phyloP scores from a whole-genome alignment of 2,113 vertebrate species.

The Salvelinus namaycush region DNA sequence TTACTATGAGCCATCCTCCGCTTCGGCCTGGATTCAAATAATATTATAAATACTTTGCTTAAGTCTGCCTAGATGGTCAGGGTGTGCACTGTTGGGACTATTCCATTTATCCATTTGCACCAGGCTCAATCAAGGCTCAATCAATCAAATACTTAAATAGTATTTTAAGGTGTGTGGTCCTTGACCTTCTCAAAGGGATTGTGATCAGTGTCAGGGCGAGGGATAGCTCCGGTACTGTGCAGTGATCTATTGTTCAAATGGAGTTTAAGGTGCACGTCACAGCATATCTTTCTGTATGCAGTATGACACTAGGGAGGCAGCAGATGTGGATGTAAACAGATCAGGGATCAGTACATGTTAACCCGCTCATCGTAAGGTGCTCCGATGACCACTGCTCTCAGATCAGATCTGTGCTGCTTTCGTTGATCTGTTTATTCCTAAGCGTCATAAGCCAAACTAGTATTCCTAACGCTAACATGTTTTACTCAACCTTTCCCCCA shows the following conservation, averaged over 20 bases:
- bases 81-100: no score
- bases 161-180: neutral
- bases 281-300: neutral
- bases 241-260: neutral
- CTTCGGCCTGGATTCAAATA: no score
- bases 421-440: slow-evolving; percentile 4
- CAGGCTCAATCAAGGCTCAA: no score
- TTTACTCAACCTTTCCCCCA: no score
- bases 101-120: no score
- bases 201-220: neutral
- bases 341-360: neutral
- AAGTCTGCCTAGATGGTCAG: no score
- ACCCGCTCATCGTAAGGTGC: neutral
- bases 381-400: neutral
- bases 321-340: no score
- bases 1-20: no score
- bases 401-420: neutral
- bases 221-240: neutral
- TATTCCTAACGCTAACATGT: neutral
- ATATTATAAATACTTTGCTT: no score
- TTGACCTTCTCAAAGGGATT: neutral
- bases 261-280: neutral
- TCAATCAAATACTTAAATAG: no score
- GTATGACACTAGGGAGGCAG: no score
- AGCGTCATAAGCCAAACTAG: neutral